Evolutionary conservation across 2,113 vertebrate genomes (phyloP), one percentile per base, ranked within the genome.

Genomic region (Bujurquina vittata): DNA sequence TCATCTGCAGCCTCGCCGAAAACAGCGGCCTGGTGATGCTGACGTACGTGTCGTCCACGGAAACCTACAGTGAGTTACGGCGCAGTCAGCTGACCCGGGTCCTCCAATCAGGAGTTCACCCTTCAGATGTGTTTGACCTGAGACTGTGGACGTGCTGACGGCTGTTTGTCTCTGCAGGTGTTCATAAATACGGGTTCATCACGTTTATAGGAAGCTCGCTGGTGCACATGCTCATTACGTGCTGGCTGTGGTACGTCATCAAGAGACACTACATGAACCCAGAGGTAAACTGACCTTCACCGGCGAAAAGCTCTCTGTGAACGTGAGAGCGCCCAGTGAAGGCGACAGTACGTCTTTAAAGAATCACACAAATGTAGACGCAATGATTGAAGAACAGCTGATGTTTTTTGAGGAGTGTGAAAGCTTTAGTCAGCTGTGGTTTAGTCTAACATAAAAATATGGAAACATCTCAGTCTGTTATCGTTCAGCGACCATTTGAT

Each of bases 31-130:
- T 99, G 15, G 95, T 99, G 29, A 87, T 97, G 23, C 97, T 99
- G 75, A 99, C 98, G 0, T 99, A 97, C 1, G 96, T 99, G 89
- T 96, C 96, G 20, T 99, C 98, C 20, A 96, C 96, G 0, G 98
- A 99, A 31, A 96, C 96, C 65, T 97, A 98, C 87, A 94, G 97
- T 99, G 91, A 94, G 98, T 87, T 87, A 20, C 1, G 1, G 7
- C 1, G 0, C 1, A 0, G 57, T 31, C 67, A 0, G 55, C 60
- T 1, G 31, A 18, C 23, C 49, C n/a, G 1, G 56, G 35, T 43
- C 35, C 35, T 26, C 31, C 2, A 49, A 4, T 37, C 65, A 46
- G 67, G 23, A 54, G 2, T 33, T 67, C 46, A 3, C 63, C 22
- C 40, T 46, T 67, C 40, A 46, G 22, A 11, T 2, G 7, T 23